Evolutionary conservation across 2,888 invertebrate species (phyloP).

Genomic region (Deroplatys truncata): DNA sequence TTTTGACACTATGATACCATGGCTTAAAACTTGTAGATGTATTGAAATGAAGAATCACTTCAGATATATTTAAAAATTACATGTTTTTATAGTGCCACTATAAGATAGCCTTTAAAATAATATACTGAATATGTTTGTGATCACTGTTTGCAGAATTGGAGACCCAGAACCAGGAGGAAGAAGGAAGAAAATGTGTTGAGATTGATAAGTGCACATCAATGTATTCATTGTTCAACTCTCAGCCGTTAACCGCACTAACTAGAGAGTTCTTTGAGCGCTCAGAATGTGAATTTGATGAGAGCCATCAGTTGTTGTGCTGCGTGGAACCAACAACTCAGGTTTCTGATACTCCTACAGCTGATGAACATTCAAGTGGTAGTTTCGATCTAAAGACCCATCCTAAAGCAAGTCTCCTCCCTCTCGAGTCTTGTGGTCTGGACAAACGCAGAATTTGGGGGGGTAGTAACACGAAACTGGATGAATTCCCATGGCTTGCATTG

Average conservation of each 20-base stretch:
- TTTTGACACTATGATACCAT: too few species aligned
- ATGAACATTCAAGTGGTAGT: conserved; percentile 43
- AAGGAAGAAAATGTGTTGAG: too few species aligned
- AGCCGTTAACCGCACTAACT: conserved; percentile 17
- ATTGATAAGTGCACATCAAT: too few species aligned
- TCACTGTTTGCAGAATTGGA: too few species aligned
- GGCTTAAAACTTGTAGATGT: too few species aligned
- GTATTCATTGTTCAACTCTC: too few species aligned
- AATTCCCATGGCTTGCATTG: conserved; percentile 74
- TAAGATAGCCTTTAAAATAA: too few species aligned
- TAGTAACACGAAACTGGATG: conserved; percentile 54
- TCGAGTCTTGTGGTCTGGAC: conserved; percentile 53
- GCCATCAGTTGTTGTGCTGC: conserved; percentile 24
- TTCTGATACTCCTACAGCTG: not conserved
- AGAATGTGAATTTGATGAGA: conserved; percentile 22
- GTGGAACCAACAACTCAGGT: not conserved
- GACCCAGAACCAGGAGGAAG: too few species aligned
- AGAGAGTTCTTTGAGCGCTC: conserved; percentile 18
- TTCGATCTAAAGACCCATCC: conserved; percentile 35
- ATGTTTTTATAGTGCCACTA: too few species aligned
- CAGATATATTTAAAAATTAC: too few species aligned
- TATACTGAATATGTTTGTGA: too few species aligned
- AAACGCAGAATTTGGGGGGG: conserved; percentile 58
- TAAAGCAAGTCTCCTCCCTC: conserved; percentile 43
- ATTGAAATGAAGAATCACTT: too few species aligned